Base-by-base conservation (phyloP, 1,140 invertebrate species). In the Cotesia typhae region DNA sequence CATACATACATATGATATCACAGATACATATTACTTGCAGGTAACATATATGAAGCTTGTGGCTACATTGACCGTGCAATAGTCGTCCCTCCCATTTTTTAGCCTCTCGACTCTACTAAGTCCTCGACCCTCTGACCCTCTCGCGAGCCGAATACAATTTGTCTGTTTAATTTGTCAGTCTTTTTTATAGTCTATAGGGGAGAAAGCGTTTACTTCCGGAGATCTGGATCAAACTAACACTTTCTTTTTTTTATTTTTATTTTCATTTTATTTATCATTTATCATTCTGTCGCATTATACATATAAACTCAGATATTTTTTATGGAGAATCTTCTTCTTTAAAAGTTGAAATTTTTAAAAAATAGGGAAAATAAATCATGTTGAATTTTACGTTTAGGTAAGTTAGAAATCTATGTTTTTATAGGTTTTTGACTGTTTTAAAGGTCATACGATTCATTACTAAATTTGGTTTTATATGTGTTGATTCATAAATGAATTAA, bases 111-210 rank as follows among this genome's bases (percentile, higher is more conserved):
- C 28, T 51, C n/a, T 52, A 52, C 47, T 6, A 38, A 72, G 70
- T 66, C 70, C 70, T 72, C 70, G 70, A 72, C 70, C 70, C 64
- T 72, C 20, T 72, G 70, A 72, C 70, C 70, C 70, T 67, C 55
- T 61, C 67, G 35, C 53, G 67, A 14, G 10, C 67, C 37, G 10
- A 68, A 68, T 57, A 63, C 37, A 38, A 41, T 10, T 38, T 38
- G 53, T 63, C 47, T 52, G 38, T 47, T 28, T 28, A 28, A 28
- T 28, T 12, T 59, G 38, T 60, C 61, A 63, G 9, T 38, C n/a
- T 10, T 12, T 3, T 4, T 10, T 7, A 66, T 47, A 64, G 47
- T 63, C 60, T 71, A 53, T 5, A 47, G 6, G 66, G 55, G 65
- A 67, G 71, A 72, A 72, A 72, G 71, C 57, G 20, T 12, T 59